Percentiles rank a stretch among this genome's conserved stretches.
Conservation (phyloP, 2,888 invertebrate genomes). For the Andricus curvator region DNA sequence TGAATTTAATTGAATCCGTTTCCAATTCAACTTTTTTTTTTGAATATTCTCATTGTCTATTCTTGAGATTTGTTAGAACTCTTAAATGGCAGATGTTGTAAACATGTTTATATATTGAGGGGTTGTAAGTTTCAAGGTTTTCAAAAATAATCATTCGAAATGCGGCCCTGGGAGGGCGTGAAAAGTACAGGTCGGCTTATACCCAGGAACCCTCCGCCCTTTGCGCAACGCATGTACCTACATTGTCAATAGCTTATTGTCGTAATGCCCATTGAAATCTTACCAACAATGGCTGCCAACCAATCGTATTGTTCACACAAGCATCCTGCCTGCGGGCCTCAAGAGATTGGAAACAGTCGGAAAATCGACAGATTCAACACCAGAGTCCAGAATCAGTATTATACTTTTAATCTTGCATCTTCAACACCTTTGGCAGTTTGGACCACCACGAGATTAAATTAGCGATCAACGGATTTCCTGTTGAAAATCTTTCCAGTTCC, state of each 20-base stretch:
- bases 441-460: constrained; percentile 35
- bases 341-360: constrained; percentile 41
- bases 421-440: constrained; percentile 22
- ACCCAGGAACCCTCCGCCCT: constrained; percentile 57
- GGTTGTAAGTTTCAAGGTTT: constrained; percentile 41
- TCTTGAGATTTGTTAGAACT: too few species aligned
- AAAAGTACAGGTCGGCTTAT: constrained; percentile 75
- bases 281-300: constrained; percentile 65
- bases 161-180: constrained; percentile 69
- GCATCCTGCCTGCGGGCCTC: constrained; percentile 56
- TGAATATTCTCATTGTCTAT: too few species aligned
- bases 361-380: constrained; percentile 46
- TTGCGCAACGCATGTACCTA: constrained; percentile 68
- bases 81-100: constrained; percentile 8
- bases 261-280: constrained; percentile 73
- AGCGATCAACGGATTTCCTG: constrained; percentile 40
- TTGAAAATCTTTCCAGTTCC: neutral
- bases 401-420: constrained; percentile 53
- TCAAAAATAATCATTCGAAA: constrained; percentile 46
- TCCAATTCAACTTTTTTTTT: too few species aligned
- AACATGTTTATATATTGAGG: constrained; percentile 19
- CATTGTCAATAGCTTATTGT: constrained; percentile 74
- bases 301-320: constrained; percentile 68
- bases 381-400: constrained; percentile 36
- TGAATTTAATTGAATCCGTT: too few species aligned